Evolutionary conservation across 2,888 invertebrate species (phyloP), one percentile per base, ranked within the genome.

Genomic region (Drosophila sordidula): DNA sequence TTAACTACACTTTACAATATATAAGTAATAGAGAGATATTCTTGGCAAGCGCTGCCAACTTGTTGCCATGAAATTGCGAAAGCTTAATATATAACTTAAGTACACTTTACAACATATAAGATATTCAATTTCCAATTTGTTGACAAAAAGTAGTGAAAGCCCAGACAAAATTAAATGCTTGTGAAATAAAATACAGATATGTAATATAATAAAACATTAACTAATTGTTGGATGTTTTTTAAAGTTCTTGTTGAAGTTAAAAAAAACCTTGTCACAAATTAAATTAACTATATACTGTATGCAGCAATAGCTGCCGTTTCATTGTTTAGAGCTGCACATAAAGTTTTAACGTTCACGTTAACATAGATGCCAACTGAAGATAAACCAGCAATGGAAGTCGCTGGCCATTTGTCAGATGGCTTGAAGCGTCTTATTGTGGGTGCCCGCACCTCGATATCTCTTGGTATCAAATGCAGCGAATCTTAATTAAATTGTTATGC

Each of bases 401-500:
- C 12, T 46, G 50, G 12, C 36, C 36, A 42, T 51, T 32, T 42
- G 8, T 29, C 22, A 29, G 14, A 38, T 36, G 25, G 46, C 9
- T 50, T 22, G 11, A 26, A 8, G 16, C 25, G 6, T 11, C 26
- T 4, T 42, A 44, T 25, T 25, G 25, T 45, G 25, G n/a, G 9
- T 9, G 39, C 41, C 18, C 41, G 51, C 18, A 57, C 8, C 52
- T 9, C 11, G 18, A 34, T 12, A 34, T 2, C 34, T 29, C 26
- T 29, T 18, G 25, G 34, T 44, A 58, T 63, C 45, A 54, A 61
- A 41, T 42, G 44, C 42, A 34, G 25, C 46, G 36, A 11, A 70
- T 69, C 69, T 72, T 67, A 80, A 77, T 84, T 68, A 70, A 69
- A 67, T 68, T 70, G 74, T 58, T 61, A 47, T 61, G 72, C 39